Base-by-base conservation (phyloP, 2,888 invertebrate genomes). In the Platypus cylindrus region DNA sequence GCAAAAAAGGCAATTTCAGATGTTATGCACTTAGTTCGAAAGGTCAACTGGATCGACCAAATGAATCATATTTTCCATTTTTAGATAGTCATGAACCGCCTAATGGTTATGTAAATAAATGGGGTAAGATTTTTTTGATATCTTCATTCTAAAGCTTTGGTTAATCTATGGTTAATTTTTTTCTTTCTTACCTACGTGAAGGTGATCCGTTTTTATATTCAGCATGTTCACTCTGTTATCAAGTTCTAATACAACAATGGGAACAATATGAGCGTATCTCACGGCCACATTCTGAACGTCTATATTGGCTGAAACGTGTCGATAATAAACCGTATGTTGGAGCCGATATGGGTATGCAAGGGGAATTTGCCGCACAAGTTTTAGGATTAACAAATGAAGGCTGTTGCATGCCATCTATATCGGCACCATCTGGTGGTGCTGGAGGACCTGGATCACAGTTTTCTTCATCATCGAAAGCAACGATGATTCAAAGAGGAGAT, bases 261-360 rank as follows among this genome's bases (percentile, higher is more conserved):
- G 85, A 91, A 52, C 73, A 79, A 43, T 85, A 85, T 60, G 91
- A 93, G 64, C 67, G 80, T 26, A 81, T 80, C 52, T 51, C 55
- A 2, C 82, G 84, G 48, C 89, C 91, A 1, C 81, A 86, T 58
- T 71, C 77, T 45, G 87, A 90, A 59, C 68, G 93, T 34, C 73
- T 91, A 53, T 93, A 93, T 57, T 91, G 91, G 81, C 69, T 91
- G 65, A 93, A 93, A 62, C 67, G 93, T 48, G 76, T 83, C 47
- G 91, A 93, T 56, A 85, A 89, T 53, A 86, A 89, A 41, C 81
- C 83, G 0, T 91, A 83, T 52, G 89, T 86, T 17, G 74, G 87
- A 3, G 86, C 87, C 1, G 89, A 87, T 60, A 83, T 90, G 76
- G 75, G 80, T 32, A 72, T 87, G 47, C 62, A 63, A 59, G 87